Evolutionary conservation across 2,888 invertebrate genomes (phyloP), one percentile per base, ranked within the genome.

Genomic region (Orthosia gothica): DNA sequence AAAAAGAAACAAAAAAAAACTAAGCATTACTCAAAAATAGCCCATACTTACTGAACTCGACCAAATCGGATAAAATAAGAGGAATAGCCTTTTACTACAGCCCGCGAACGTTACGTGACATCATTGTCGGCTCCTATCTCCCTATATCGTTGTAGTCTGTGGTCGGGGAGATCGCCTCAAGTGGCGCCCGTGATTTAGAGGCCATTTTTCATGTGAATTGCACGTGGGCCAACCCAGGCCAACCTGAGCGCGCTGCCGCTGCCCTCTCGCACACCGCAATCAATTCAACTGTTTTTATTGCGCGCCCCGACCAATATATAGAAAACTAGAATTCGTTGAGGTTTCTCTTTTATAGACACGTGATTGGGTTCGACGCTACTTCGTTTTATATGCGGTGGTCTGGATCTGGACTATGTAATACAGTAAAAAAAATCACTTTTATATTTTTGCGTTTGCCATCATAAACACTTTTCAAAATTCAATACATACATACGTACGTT

Each of bases 261-360:
- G 82, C 82, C 82, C 77, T 83, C 87, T 86, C 82, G 58, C 79
- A 85, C 91, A 85, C 91, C 89, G 91, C 91, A 92, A 93, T 94
- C 93, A 93, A 94, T 94, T 91, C 89, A 87, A 90, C 89, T 87
- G 84, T 90, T 92, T 93, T 93, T 93, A 93, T 92, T 90, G 90
- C 89, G 62, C 72, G 83, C 83, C 82, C 88, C 81, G 79, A 88
- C 89, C 89, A 89, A 89, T 85, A 88, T 80, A 83, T 82, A 87
- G 83, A 82, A 76, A 79, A 79, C 69, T 82, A 82, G 74, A 73
- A 74, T 76, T 65, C 75, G 76, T 72, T 75, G 76, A 66, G 74
- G 71, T 81, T 83, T 86, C 59, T 65, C 70, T 74, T 81, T 81
- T 81, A 81, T 79, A 26, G 52, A 74, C 59, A 70, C 68, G 78